These are phyloP conservation scores for Rhabdornis inornatus DNA, from an alignment of 2,113 vertebrate species.

Conservation along the genomic window DNA sequence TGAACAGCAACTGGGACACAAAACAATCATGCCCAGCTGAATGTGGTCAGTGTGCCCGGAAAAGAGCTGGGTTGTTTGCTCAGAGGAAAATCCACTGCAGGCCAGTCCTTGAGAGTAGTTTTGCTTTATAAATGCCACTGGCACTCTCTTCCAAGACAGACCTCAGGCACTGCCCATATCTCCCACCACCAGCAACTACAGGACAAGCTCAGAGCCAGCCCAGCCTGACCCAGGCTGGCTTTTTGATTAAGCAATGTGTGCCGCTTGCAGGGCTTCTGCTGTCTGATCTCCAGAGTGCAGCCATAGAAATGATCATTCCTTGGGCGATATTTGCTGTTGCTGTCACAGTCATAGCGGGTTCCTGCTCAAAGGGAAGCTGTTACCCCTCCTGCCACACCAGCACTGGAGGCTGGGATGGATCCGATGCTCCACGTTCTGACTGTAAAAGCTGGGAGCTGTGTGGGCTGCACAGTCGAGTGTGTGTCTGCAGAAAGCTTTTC, in stretches of 20 bases:
- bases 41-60: fast-evolving
- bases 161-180: neutral
- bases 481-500: neutral
- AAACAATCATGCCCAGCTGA: neutral
- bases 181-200: neutral
- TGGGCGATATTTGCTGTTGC: fast-evolving
- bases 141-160: neutral
- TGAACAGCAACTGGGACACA: neutral
- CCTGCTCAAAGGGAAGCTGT: neutral
- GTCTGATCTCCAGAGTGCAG: neutral
- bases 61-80: neutral
- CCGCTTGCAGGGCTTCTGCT: fast-evolving
- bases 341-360: fast-evolving
- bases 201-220: neutral
- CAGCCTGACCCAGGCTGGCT: neutral
- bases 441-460: neutral
- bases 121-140: neutral
- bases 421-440: neutral
- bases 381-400: neutral
- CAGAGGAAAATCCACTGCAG: neutral
- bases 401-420: neutral
- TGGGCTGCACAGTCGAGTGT: neutral
- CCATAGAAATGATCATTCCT: neutral
- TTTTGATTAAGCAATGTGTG: neutral
- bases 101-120: neutral